Evolutionary conservation across 2,888 invertebrate genomes (phyloP), one percentile per base, ranked within the genome.

Genomic region (Digitonthophagus gazella): DNA sequence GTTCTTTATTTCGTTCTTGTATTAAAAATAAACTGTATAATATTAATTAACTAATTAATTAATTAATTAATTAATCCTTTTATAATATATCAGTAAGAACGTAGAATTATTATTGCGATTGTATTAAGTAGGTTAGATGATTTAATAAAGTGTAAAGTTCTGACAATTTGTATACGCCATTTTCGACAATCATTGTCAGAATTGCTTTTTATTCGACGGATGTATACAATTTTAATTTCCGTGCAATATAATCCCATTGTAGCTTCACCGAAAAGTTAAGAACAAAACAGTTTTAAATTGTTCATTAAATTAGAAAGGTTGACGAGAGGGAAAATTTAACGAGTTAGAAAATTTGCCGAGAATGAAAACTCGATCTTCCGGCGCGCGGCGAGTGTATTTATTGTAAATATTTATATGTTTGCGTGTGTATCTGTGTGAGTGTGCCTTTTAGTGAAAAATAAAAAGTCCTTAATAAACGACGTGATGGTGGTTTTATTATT

Each of bases 361-460:
- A 5, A 14, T 15, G 16, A 61, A 61, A 61, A n/a, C n/a, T n/a
- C n/a, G n/a, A n/a, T n/a, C n/a, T 61, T 61, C 16, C 28, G 28
- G 57, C 68, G n/a, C n/a, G 68, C 71, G 66, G 77, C 79, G 78
- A 75, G 74, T 81, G 82, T 82, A 82, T 82, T 82, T 83, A 83
- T 82, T 83, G 83, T 83, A 83, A 78, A 83, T 83, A 83, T 81
- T 80, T 79, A 78, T 80, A 79, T 78, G 71, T 74, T 76, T 87
- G 88, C 87, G 88, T 88, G 89, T 88, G 88, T 88, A 88, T 88
- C 88, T 88, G 61, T 61, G 79, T 78, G 71, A 73, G 77, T 88
- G 89, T 88, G 88, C 88, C 88, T 88, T 89, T 88, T 88, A 88
- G 88, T 83, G 85, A 86, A 86, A 86, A 86, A 84, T 85, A 86